Percentiles rank a stretch among this genome's conserved stretches.
These are phyloP conservation scores for Apogon talboti DNA, from an alignment of 2,797 vertebrate species.

Conservation along the genomic window DNA sequence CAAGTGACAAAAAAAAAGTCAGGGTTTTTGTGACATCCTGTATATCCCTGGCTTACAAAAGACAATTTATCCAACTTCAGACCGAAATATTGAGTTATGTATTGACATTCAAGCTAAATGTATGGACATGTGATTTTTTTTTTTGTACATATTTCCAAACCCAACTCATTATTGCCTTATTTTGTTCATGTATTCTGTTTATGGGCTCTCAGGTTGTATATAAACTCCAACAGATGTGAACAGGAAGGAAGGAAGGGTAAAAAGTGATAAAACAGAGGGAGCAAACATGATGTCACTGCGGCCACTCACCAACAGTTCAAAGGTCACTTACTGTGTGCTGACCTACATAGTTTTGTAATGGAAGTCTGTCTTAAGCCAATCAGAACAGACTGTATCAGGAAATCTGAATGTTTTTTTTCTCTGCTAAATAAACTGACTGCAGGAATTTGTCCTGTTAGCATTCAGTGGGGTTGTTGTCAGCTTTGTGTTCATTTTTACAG, in stretches of 20 bases:
- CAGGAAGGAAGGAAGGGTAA: slow-evolving; percentile 35
- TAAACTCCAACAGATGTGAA: slow-evolving; percentile 13
- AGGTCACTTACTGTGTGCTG: slow-evolving; percentile 62
- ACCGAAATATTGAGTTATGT: too few species aligned
- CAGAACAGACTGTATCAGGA: slow-evolving; percentile 16
- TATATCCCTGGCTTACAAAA: too few species aligned
- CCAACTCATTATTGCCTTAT: neutral
- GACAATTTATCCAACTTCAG: too few species aligned
- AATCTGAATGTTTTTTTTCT: neutral
- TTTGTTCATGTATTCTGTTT: too few species aligned
- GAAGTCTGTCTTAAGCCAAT: slow-evolving; percentile 26
- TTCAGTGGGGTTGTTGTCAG: slow-evolving; percentile 15
- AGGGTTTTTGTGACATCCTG: too few species aligned
- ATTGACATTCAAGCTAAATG: too few species aligned
- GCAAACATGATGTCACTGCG: slow-evolving; percentile 74
- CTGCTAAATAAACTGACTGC: slow-evolving; percentile 22
- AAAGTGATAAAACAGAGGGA: slow-evolving; percentile 2
- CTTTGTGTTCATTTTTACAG: neutral
- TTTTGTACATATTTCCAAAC: neutral
- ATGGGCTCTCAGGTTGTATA: slow-evolving; percentile 21
- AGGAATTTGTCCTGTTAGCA: slow-evolving; percentile 38
- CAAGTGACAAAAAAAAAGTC: too few species aligned
- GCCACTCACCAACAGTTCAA: slow-evolving; percentile 62
- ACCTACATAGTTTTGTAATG: slow-evolving; percentile 65
- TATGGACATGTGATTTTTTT: too few species aligned